Conservation (phyloP, 2,888 invertebrate genomes). For the Caenorhabditis sp. region DNA sequence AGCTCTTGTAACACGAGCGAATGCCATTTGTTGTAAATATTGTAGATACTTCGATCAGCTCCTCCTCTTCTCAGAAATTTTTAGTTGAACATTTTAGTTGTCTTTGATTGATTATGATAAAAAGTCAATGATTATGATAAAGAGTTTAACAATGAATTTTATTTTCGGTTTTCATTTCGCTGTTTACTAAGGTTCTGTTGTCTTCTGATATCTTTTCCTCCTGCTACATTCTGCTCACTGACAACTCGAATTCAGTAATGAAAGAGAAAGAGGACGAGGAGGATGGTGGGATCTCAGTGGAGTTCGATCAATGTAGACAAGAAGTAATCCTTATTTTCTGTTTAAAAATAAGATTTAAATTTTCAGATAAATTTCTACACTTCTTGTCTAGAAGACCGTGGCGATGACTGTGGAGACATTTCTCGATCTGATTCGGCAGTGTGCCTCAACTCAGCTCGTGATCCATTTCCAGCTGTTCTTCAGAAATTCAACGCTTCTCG, state of each 20-base stretch:
- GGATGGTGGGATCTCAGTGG: slow-evolving; percentile 58
- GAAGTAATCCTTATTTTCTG: slow-evolving; percentile 31
- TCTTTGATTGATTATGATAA: too few species aligned
- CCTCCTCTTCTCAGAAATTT: slow-evolving; percentile 18
- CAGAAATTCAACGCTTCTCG: slow-evolving; percentile 55
- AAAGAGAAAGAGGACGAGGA: slow-evolving; percentile 54
- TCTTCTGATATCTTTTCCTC: not conserved
- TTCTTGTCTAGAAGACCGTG: slow-evolving; percentile 45
- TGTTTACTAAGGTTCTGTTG: not conserved
- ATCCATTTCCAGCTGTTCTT: slow-evolving; percentile 36
- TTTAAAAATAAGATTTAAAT: not conserved
- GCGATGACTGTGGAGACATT: slow-evolving; percentile 10
- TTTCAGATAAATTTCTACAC: slow-evolving; percentile 50
- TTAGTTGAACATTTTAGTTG: slow-evolving; percentile 37
- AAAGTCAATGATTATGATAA: too few species aligned
- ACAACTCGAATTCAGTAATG: slow-evolving; percentile 35
- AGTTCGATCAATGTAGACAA: slow-evolving; percentile 57
- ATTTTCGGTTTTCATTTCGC: too few species aligned
- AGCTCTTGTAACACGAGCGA: slow-evolving; percentile 32
- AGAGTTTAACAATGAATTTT: too few species aligned
- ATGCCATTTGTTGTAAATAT: slow-evolving; percentile 4
- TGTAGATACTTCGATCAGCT: slow-evolving; percentile 49
- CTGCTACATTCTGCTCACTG: not conserved
- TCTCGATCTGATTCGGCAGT: slow-evolving; percentile 53
- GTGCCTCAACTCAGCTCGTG: slow-evolving; percentile 43